Evolutionary conservation across 2,797 vertebrate species (phyloP).

Genomic region (Myotis myotis): DNA sequence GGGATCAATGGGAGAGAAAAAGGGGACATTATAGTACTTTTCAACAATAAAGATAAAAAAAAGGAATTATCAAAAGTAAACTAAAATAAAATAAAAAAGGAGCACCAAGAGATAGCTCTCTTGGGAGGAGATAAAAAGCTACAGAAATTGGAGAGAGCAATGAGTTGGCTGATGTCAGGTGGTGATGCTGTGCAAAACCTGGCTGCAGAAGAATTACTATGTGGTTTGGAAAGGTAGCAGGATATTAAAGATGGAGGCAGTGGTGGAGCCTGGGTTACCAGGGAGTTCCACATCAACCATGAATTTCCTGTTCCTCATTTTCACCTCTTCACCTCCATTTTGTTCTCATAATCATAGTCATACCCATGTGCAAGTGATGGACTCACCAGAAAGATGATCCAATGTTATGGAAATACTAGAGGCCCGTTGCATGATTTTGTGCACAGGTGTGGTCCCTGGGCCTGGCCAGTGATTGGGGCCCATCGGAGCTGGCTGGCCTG

Average conservation of each 20-base stretch:
- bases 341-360: not conserved
- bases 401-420: not conserved
- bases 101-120: not conserved
- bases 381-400: not conserved
- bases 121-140: not conserved
- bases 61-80: too few species aligned
- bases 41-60: too few species aligned
- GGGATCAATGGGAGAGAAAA: too few species aligned
- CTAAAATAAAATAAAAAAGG: not conserved
- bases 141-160: not conserved
- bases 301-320: not conserved
- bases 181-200: not conserved
- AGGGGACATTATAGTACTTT: too few species aligned
- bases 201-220: not conserved
- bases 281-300: not conserved
- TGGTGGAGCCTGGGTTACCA: not conserved
- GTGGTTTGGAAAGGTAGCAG: not conserved
- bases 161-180: not conserved
- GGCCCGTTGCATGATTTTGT: too few species aligned
- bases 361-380: not conserved
- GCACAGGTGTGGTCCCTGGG: too few species aligned
- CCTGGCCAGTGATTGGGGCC: too few species aligned
- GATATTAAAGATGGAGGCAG: not conserved
- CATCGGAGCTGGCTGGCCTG: too few species aligned
- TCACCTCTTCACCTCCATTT: not conserved